Conservation (phyloP, 1,140 invertebrate species). For the Megalopta genalis region DNA sequence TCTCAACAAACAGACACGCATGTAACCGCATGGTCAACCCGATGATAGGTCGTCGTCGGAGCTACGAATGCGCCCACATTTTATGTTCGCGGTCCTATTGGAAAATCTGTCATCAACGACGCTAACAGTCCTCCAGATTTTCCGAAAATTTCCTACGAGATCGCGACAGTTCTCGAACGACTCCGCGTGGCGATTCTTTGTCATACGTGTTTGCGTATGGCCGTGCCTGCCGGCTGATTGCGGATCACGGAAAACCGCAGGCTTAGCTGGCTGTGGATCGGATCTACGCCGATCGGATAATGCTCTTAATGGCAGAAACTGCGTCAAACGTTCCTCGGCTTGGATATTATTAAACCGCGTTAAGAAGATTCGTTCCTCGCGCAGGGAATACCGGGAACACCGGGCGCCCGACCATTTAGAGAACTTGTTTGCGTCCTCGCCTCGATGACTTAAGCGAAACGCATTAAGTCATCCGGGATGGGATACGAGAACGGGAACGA, state of each 20-base stretch:
- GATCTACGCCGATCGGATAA: slow-evolving; percentile 27
- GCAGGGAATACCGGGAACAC: slow-evolving; percentile 14
- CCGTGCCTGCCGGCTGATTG: neutral
- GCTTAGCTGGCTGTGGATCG: slow-evolving; percentile 22
- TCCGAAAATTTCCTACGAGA: no score
- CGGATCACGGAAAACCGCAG: slow-evolving; percentile 1
- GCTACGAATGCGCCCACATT: no score
- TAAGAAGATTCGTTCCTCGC: slow-evolving; percentile 43
- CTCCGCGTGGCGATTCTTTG: no score
- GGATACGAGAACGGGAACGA: neutral
- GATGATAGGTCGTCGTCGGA: no score
- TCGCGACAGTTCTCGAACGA: no score
- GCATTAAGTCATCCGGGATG: slow-evolving; percentile 20
- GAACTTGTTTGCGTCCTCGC: slow-evolving; percentile 36
- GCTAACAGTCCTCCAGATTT: no score
- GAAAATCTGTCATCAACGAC: no score
- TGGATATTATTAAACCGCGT: slow-evolving; percentile 42
- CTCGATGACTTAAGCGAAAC: slow-evolving; percentile 30
- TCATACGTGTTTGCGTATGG: no score
- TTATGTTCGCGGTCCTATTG: no score
- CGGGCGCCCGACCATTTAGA: slow-evolving; percentile 21
- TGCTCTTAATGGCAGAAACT: slow-evolving; percentile 42
- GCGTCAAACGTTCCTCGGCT: slow-evolving; percentile 35
- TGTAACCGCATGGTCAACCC: no score
- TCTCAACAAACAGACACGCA: no score